phyloP scores from a whole-genome alignment of 2,888 invertebrate genomes.

The Drosophila kuntzei region DNA sequence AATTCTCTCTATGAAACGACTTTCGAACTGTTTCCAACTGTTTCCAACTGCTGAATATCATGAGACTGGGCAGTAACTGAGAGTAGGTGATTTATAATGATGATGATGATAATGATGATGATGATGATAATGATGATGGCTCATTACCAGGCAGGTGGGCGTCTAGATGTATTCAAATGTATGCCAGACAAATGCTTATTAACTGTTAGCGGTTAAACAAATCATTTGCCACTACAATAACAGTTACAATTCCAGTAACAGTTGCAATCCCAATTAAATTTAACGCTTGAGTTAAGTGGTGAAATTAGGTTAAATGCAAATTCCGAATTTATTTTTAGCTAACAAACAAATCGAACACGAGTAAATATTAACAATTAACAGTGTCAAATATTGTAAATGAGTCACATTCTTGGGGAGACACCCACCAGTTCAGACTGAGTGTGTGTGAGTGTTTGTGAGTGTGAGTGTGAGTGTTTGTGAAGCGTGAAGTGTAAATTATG shows the following conservation, averaged over 20 bases:
- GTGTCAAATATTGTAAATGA: slow-evolving; percentile 39
- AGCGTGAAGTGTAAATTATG: slow-evolving; percentile 70
- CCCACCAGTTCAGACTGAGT: slow-evolving; percentile 31
- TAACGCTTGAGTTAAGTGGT: slow-evolving; percentile 16
- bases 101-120: slow-evolving; percentile 21
- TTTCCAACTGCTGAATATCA: slow-evolving; percentile 48
- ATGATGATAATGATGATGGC: slow-evolving; percentile 47
- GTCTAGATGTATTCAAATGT: slow-evolving; percentile 14
- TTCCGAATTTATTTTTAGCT: slow-evolving; percentile 24
- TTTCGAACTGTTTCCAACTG: slow-evolving; percentile 34
- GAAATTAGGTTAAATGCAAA: slow-evolving; percentile 45
- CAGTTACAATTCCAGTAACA: slow-evolving; percentile 21
- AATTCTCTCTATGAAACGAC: not conserved
- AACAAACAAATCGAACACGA: slow-evolving; percentile 20
- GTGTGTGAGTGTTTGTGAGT: slow-evolving; percentile 11
- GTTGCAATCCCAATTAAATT: slow-evolving; percentile 28
- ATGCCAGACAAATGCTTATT: slow-evolving; percentile 22
- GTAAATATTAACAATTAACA: slow-evolving; percentile 8
- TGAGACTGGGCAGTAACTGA: slow-evolving; percentile 38
- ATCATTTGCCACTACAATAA: slow-evolving; percentile 40
- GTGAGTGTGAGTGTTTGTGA: slow-evolving; percentile 12
- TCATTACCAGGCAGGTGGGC: slow-evolving; percentile 50
- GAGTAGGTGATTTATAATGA: slow-evolving; percentile 11
- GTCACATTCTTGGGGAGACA: slow-evolving; percentile 37
- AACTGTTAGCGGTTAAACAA: slow-evolving; percentile 42